Percentiles rank a stretch among this genome's conserved stretches.
Evolutionary conservation across 2,888 invertebrate genomes (phyloP).

Genomic region (Himalopsyche japonica): DNA sequence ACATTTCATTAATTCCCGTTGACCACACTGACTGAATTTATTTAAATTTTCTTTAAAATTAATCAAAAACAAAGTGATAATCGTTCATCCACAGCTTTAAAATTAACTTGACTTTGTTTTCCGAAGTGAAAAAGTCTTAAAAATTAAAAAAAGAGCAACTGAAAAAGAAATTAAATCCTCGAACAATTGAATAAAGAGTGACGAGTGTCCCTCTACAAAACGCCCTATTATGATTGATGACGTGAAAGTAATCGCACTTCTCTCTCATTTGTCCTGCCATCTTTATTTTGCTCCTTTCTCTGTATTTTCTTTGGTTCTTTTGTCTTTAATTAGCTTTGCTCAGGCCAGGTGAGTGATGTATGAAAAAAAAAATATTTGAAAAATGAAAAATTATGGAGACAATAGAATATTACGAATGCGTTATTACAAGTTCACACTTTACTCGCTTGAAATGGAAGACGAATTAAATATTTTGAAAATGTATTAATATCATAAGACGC

Average conservation of each 20-base stretch:
- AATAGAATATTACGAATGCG: no score
- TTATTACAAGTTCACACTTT: no score
- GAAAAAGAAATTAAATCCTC: neutral
- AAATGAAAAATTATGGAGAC: no score
- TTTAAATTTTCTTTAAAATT: no score
- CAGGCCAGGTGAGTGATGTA: neutral
- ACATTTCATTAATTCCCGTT: no score
- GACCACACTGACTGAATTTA: no score
- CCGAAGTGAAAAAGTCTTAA: neutral
- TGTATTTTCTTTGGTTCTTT: neutral
- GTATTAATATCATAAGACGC: no score
- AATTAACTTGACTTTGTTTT: neutral
- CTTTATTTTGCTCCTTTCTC: neutral
- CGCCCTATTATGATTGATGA: slow-evolving; percentile 1
- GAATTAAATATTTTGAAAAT: no score
- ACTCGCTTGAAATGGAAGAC: no score
- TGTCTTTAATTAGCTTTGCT: neutral
- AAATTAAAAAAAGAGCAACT: neutral
- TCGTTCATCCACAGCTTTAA: neutral
- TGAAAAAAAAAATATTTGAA: neutral
- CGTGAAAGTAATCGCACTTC: neutral
- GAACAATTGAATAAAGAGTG: neutral
- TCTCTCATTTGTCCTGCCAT: neutral
- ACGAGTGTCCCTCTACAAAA: neutral
- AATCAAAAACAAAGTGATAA: no score